Evolutionary conservation across 2,888 invertebrate species (phyloP), one percentile per base, ranked within the genome.

Genomic region (Bedellia somnulentella): DNA sequence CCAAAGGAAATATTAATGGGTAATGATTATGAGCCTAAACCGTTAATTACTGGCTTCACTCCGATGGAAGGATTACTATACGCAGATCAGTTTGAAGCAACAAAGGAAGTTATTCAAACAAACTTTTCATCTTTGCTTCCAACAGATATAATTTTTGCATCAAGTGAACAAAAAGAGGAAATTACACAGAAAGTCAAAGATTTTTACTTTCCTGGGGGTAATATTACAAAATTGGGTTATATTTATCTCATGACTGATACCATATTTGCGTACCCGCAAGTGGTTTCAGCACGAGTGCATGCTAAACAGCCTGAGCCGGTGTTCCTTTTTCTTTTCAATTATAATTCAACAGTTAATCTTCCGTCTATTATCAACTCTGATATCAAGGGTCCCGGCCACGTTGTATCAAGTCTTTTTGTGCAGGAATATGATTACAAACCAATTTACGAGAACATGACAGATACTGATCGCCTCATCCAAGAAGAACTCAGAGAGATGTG

Each of bases 21-120:
- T 13, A 29, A 29, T 11, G 25, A 28, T 10, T 32, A 28, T 22
- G 12, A 27, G 5, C 28, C 24, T 8, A n/a, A 21, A 3, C 28
- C 13, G n/a, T 18, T 17, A 5, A n/a, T 32, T 11, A 18, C 32
- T 8, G 32, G 32, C n/a, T 23, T 18, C 12, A 28, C 32, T 9
- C 3, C 17, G 13, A 23, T 24, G 15, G 32, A 32, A 25, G 28
- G 28, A 6, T 17, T 16, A 9, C 5, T 15, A 13, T 28, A 13
- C 14, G 17, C 18, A 6, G 23, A 10, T 2, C 4, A 24, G 10
- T 27, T 15, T 9, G 17, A 32, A 2, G 9, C 1, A 10, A n/a
- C 10, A 8, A 32, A 24, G 15, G 9, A 16, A 3, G 12, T 9
- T 9, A 32, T 32, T 24, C 15, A 29, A 17, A 6, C 10, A 9